phyloP scores from a whole-genome alignment of 37 sponge, comb jelly and placozoan species.

The Amphimedon queenslandica region DNA sequence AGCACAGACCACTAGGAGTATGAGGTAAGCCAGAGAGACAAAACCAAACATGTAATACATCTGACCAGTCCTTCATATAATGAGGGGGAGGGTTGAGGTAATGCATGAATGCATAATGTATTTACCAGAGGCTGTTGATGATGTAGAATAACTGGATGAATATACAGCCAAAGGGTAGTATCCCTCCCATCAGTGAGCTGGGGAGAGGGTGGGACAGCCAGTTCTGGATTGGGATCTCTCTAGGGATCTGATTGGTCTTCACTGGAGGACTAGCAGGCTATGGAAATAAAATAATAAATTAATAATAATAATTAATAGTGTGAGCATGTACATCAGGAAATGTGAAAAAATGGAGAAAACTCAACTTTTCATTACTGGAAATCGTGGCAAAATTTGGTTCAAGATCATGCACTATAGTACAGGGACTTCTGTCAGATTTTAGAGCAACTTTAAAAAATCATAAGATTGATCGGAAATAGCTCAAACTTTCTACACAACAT shows the following conservation, averaged over 20 bases:
- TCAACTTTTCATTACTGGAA: too few relatives aligned
- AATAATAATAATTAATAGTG: not conserved
- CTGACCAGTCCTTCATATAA: conserved; percentile 80
- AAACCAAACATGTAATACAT: conserved; percentile 99
- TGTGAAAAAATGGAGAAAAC: too few relatives aligned
- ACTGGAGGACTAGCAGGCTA: conserved; percentile 81
- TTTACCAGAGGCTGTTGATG: conserved; percentile 96
- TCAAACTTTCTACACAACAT: too few relatives aligned
- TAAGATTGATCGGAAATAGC: too few relatives aligned
- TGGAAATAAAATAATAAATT: not conserved
- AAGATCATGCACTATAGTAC: too few relatives aligned
- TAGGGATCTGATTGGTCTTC: conserved; percentile 94
- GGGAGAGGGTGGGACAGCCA: conserved; percentile 73
- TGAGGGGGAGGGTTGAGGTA: not conserved
- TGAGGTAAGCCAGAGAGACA: conserved; percentile 85
- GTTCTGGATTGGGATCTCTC: conserved; percentile 95
- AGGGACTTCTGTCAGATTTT: too few relatives aligned
- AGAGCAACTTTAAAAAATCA: too few relatives aligned
- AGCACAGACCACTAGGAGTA: conserved; percentile 83
- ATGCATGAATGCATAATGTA: not conserved
- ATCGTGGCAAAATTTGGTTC: too few relatives aligned
- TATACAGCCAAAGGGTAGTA: conserved; percentile 96
- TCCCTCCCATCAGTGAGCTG: conserved; percentile 93
- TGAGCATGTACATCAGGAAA: too few relatives aligned
- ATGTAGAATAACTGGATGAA: conserved; percentile 99